These are phyloP conservation scores for Tuta absoluta DNA, from an alignment of 2,888 invertebrate species.

Conservation along the genomic window DNA sequence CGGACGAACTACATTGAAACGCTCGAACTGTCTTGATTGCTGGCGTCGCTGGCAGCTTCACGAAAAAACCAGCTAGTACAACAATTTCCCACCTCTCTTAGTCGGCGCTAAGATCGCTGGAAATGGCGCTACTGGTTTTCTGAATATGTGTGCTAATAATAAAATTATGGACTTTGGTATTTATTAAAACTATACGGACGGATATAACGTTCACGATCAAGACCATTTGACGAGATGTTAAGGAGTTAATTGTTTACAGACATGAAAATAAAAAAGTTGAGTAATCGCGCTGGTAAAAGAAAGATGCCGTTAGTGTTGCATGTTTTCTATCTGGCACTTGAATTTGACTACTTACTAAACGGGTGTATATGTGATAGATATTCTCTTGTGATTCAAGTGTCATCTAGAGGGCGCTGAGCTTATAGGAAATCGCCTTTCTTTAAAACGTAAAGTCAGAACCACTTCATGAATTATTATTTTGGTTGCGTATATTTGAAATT, in stretches of 20 bases:
- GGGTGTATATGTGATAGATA: no score
- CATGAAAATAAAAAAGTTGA: neutral
- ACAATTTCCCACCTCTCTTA: slow-evolving; percentile 32
- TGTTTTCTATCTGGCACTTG: no score
- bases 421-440: no score
- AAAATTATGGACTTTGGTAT: slow-evolving; percentile 1
- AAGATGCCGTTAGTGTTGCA: no score
- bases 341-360: no score
- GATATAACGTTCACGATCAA: neutral
- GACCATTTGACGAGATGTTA: neutral
- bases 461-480: no score
- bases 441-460: no score
- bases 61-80: slow-evolving; percentile 27
- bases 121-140: neutral
- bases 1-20: no score
- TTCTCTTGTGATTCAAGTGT: no score
- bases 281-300: neutral
- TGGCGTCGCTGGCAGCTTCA: neutral
- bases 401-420: no score
- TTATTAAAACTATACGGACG: neutral
- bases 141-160: neutral
- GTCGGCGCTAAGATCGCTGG: slow-evolving; percentile 32
- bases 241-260: neutral
- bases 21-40: neutral
- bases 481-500: no score